Conservation (phyloP, 2,888 invertebrate species). For the Drosophila histrio region DNA sequence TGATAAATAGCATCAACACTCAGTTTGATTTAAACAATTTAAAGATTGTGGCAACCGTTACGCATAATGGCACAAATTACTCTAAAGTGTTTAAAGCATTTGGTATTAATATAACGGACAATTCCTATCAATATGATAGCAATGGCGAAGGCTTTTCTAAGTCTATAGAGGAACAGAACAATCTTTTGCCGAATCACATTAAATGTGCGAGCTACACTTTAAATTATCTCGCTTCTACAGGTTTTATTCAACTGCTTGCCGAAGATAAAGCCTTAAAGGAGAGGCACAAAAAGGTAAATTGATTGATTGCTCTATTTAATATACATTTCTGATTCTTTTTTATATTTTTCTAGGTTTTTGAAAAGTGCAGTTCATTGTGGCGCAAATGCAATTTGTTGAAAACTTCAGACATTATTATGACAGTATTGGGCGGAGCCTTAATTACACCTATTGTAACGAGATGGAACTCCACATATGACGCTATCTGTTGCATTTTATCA, state of each 20-base stretch:
- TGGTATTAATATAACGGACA: slow-evolving; percentile 11
- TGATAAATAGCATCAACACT: slow-evolving; percentile 33
- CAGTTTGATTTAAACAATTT: slow-evolving; percentile 31
- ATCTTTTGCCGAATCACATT: slow-evolving; percentile 27
- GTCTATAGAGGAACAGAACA: not conserved
- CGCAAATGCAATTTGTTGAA: slow-evolving; percentile 13
- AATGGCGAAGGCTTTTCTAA: not conserved
- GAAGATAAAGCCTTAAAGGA: slow-evolving; percentile 17
- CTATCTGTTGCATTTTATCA: slow-evolving; percentile 31
- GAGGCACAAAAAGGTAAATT: slow-evolving; percentile 31
- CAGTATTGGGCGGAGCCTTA: slow-evolving; percentile 14
- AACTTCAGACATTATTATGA: slow-evolving; percentile 1
- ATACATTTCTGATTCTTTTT: too few species aligned
- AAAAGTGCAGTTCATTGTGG: slow-evolving; percentile 44
- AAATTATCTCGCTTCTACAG: slow-evolving; percentile 24
- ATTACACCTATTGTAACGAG: slow-evolving; percentile 4
- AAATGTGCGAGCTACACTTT: slow-evolving; percentile 31
- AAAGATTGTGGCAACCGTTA: slow-evolving; percentile 36
- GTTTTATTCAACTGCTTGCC: slow-evolving; percentile 28
- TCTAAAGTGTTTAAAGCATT: slow-evolving; percentile 15
- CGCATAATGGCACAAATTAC: slow-evolving; percentile 4
- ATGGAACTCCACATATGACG: slow-evolving; percentile 46
- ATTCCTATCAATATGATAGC: not conserved
- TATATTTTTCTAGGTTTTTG: slow-evolving; percentile 22
- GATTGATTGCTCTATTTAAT: too few species aligned